Base-by-base conservation (phyloP, 1,140 invertebrate species). In the Drosophila varians region DNA sequence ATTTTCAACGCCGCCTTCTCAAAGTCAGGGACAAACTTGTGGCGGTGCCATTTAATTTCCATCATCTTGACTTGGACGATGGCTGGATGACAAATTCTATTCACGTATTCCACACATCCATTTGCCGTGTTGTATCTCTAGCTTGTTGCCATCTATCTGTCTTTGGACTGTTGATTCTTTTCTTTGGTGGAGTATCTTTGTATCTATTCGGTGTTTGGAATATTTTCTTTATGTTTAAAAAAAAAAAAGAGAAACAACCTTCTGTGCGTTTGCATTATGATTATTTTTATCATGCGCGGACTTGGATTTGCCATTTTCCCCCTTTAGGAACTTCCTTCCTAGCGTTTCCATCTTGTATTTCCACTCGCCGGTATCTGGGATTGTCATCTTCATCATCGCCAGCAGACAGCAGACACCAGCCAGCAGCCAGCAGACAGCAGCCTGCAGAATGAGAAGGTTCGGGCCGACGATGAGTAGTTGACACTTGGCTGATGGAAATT, bases 271-370 rank as follows among this genome's bases (percentile, higher is more conserved):
- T 60, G 54, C 43, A 56, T 56, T 56, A 56, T 56, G 54, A 56
- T 56, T 56, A 56, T 56, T 56, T 56, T 49, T 69, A 69, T 60
- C 57, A 60, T 72, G 54, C 60, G 45, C 36, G 25, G 23, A 49
- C 8, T 49, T 56, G 57, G 57, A 64, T 52, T 74, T 64, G 45
- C 18, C n/a, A n/a, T n/a, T n/a, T n/a, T 34, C 43, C n/a, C 38
- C 26, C 25, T 40, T 21, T 14, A 14, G 23, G 38, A 54, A 42
- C 38, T 21, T 31, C 47, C 14, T 16, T 40, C 23, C 38, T 48
- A 18, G 18, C 6, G 2, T 31, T 31, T 21, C 21, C 21, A n/a
- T n/a, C 21, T 31, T 31, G 2, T 31, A 31, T 31, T 31, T 11
- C 1, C 28, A 12, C 34, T 40, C 23, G 12, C 12, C 14, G 11